Evolutionary conservation across 1,140 invertebrate species (phyloP), one percentile per base, ranked within the genome.

Genomic region (Leguminivora glycinivorella): DNA sequence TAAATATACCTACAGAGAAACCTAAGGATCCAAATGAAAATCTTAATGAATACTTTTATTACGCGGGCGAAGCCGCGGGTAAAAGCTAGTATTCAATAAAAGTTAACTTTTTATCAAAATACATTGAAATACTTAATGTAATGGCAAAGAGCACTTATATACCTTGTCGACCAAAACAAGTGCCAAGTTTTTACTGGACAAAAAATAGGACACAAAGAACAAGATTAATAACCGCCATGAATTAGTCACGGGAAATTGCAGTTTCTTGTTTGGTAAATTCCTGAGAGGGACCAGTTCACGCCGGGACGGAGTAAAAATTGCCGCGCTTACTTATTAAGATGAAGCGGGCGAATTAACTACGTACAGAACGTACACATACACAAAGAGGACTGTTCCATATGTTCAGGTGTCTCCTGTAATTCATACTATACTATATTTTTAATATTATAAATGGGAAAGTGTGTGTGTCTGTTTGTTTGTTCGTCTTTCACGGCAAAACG

Each of bases 221-320:
- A 78, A 81, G 81, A 83, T 79, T 81, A 81, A 83, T 83, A 79
- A 74, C 68, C 43, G 74, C 78, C 77, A 81, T 78, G 79, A 81
- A 83, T 83, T 83, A 78, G 79, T 76, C 75, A 76, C 73, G 70
- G 79, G 76, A 81, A 81, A 83, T 83, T 83, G 75, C 77, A 75
- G 76, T 81, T 83, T 73, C 81, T 83, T 81, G 79, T 81, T 83
- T 81, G 80, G 74, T 76, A 76, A 81, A 83, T 81, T 81, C 75
- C 71, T 76, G 72, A 75, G 75, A 72, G 75, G 69, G 47, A 22
- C 47, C 43, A n/a, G 68, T 43, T 70, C 72, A 71, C 72, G 75
- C 69, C 43, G 60, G 67, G 63, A 67, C 69, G 71, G 69, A 75
- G 79, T 81, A 81, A 78, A 81, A 82, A 80, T 78, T 78, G 76